A percentile compares a stretch with the other conserved stretches of the same genome.
These are phyloP conservation scores for Ennomos fuscantarius DNA, from an alignment of 2,888 invertebrate genomes.

Conservation along the genomic window DNA sequence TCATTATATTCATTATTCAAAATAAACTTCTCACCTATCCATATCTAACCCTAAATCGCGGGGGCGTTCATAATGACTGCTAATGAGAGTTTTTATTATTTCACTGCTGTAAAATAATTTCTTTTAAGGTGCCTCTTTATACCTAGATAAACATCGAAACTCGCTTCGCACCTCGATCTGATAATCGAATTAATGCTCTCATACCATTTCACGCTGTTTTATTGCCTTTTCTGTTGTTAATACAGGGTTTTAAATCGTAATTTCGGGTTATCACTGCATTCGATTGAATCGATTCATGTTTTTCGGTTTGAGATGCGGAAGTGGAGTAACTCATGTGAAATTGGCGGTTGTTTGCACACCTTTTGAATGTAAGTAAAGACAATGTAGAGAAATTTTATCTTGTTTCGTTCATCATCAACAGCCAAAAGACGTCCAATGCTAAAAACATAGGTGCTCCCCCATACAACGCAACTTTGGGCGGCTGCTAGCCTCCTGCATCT, in stretches of 20 bases:
- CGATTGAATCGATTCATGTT: conserved; percentile 78
- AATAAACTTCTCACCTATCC: conserved; percentile 71
- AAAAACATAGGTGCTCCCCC: too few relatives aligned
- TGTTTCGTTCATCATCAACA: too few relatives aligned
- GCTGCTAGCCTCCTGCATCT: too few relatives aligned
- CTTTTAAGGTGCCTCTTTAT: conserved; percentile 82
- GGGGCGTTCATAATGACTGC: conserved; percentile 82
- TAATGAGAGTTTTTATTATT: conserved; percentile 85
- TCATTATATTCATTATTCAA: conserved; percentile 60
- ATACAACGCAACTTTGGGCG: too few relatives aligned
- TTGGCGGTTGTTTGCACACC: conserved; percentile 24
- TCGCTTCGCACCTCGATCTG: conserved; percentile 84
- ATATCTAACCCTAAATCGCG: conserved; percentile 77
- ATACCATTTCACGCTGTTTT: conserved; percentile 82
- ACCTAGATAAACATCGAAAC: conserved; percentile 85
- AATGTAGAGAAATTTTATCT: background rate
- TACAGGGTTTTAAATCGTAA: conserved; percentile 50
- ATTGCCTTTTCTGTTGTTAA: conserved; percentile 80
- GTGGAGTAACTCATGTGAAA: conserved; percentile 46
- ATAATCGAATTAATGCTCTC: conserved; percentile 84
- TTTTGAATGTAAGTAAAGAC: conserved; percentile 13
- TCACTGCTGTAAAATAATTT: conserved; percentile 83
- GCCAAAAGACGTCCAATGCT: too few relatives aligned
- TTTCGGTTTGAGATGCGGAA: conserved; percentile 53
- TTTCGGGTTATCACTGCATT: conserved; percentile 77